A percentile compares a stretch with the other conserved stretches of the same genome.
These are phyloP conservation scores for Ophioninae sp. DNA, from an alignment of 2,888 invertebrate genomes.

Conservation along the genomic window DNA sequence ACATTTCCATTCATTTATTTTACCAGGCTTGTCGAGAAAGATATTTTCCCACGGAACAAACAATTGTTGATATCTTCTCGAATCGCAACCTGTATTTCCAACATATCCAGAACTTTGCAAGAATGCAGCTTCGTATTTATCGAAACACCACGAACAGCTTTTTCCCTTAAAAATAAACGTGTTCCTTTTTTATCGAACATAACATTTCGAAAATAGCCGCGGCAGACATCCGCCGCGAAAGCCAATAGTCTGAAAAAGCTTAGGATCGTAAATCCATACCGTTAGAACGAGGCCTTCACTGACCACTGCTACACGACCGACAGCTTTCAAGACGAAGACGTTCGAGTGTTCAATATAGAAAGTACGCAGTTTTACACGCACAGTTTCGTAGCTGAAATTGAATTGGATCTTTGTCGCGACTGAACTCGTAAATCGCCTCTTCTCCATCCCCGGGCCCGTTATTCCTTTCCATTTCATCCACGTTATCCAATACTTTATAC, in stretches of 20 bases:
- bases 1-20: neutral
- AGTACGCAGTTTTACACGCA: conserved; percentile 11
- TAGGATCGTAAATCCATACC: neutral
- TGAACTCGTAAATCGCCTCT: conserved; percentile 56
- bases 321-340: conserved; percentile 19
- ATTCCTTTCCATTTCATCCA: neutral
- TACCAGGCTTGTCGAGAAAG: neutral
- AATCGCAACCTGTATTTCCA: neutral
- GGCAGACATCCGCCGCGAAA: conserved; percentile 1
- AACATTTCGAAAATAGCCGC: neutral
- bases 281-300: neutral
- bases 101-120: neutral
- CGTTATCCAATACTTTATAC: neutral
- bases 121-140: neutral
- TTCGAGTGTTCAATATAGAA: conserved; percentile 4
- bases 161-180: neutral
- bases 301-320: neutral
- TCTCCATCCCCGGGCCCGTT: neutral
- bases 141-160: neutral
- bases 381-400: conserved; percentile 39
- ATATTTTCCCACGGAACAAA: neutral
- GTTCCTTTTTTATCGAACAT: neutral
- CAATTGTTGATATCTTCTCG: neutral
- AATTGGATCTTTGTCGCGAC: conserved; percentile 60
- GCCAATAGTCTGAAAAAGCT: conserved; percentile 4